Percentiles rank a stretch among this genome's conserved stretches.
Conservation (phyloP, 2,113 vertebrate species). For the Rhinopomastus cyanomelas region DNA sequence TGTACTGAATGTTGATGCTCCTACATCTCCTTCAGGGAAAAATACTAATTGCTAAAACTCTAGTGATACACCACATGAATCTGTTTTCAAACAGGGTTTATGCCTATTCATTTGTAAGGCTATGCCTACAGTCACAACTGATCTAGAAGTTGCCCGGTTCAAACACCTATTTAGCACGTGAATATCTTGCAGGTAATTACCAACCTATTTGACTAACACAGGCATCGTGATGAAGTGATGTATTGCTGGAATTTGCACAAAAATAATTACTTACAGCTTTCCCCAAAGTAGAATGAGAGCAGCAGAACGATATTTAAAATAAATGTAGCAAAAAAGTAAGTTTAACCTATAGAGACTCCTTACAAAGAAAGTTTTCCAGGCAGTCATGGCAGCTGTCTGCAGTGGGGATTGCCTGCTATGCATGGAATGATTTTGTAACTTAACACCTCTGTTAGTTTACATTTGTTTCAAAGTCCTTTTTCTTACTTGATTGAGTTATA, state of each 20-base stretch:
- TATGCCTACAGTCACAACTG: not conserved
- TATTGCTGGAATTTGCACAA: not conserved
- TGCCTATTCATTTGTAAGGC: not conserved
- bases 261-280: not conserved
- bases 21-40: not conserved
- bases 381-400: not conserved
- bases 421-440: slow-evolving; percentile 1
- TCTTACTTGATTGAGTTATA: not conserved
- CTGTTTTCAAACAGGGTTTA: not conserved
- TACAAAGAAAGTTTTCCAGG: not conserved
- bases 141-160: not conserved
- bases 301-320: not conserved
- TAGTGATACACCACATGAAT: not conserved
- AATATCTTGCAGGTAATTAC: not conserved
- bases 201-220: not conserved
- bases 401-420: not conserved
- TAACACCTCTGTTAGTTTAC: not conserved
- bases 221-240: not conserved
- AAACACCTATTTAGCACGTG: not conserved
- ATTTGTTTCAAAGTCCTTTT: not conserved
- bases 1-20: not conserved
- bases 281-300: not conserved
- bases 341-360: not conserved
- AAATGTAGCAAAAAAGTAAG: not conserved
- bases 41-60: not conserved